A percentile compares a stretch with the other conserved stretches of the same genome.
These are phyloP conservation scores for Apodemus sylvaticus DNA, from an alignment of 2,113 vertebrate genomes.

Conservation along the genomic window DNA sequence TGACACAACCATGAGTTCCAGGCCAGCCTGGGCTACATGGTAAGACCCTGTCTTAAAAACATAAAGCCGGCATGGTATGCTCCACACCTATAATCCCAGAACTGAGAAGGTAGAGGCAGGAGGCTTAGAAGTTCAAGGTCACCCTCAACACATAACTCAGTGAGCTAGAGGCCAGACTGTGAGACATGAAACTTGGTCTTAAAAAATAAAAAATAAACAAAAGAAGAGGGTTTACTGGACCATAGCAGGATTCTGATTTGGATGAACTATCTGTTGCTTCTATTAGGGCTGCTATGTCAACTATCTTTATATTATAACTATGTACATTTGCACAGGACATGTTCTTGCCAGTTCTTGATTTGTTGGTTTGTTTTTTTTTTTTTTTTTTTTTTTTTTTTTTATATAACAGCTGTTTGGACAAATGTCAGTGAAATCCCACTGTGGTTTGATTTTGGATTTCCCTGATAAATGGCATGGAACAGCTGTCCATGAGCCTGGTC, in stretches of 20 bases:
- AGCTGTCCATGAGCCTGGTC: background rate
- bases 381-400: too few species aligned
- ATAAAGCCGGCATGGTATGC: background rate
- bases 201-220: background rate
- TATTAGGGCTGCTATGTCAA: background rate
- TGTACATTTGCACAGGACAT: background rate
- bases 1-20: background rate
- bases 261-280: background rate
- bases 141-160: background rate
- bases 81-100: background rate
- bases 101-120: background rate
- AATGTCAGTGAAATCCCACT: background rate
- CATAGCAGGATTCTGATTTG: background rate
- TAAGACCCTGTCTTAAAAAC: background rate
- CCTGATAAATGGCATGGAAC: background rate
- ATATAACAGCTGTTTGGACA: background rate
- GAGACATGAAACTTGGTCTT: background rate
- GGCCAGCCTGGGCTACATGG: background rate
- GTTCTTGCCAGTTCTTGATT: background rate
- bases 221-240: background rate
- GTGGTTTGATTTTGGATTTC: background rate
- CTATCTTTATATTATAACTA: background rate
- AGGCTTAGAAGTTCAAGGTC: background rate
- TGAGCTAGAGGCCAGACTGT: background rate
- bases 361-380: background rate